Conservation (phyloP, 2,113 vertebrate genomes). For the Brienomyrus longianalis region DNA sequence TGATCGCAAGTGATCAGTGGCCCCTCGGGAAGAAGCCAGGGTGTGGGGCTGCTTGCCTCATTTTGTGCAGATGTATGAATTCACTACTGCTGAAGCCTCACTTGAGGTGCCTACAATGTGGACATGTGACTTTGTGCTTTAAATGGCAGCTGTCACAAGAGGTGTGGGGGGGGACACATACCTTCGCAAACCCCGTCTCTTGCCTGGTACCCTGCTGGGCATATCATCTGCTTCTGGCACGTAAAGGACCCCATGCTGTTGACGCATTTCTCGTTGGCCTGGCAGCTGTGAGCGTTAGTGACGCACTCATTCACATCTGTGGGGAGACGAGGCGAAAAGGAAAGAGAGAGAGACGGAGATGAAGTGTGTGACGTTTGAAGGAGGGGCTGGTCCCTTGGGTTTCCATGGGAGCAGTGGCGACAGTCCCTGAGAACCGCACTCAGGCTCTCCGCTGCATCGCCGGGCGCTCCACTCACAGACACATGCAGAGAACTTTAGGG, state of each 20-base stretch:
- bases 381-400: not conserved
- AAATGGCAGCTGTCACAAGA: not conserved
- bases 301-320: constrained; percentile 86
- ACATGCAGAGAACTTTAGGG: not conserved
- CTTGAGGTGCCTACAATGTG: not conserved
- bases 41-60: not conserved
- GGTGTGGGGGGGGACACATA: constrained; percentile 41
- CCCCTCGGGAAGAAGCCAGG: not conserved
- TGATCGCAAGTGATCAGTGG: not conserved
- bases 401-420: not conserved
- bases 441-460: not conserved
- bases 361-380: not conserved
- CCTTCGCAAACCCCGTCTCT: constrained; percentile 71
- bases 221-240: constrained; percentile 70
- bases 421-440: not conserved
- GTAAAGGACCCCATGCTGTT: constrained; percentile 79
- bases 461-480: constrained; percentile 5
- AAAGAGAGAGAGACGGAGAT: constrained; percentile 8
- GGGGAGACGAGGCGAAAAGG: constrained; percentile 29
- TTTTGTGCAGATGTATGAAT: not conserved
- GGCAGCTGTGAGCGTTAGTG: constrained; percentile 71
- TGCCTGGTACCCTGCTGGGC: constrained; percentile 67
- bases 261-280: constrained; percentile 67
- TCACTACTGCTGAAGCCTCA: not conserved
- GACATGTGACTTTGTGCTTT: not conserved